These are phyloP conservation scores for Sylvia atricapilla DNA, from an alignment of 2,113 vertebrate species.

Conservation along the genomic window DNA sequence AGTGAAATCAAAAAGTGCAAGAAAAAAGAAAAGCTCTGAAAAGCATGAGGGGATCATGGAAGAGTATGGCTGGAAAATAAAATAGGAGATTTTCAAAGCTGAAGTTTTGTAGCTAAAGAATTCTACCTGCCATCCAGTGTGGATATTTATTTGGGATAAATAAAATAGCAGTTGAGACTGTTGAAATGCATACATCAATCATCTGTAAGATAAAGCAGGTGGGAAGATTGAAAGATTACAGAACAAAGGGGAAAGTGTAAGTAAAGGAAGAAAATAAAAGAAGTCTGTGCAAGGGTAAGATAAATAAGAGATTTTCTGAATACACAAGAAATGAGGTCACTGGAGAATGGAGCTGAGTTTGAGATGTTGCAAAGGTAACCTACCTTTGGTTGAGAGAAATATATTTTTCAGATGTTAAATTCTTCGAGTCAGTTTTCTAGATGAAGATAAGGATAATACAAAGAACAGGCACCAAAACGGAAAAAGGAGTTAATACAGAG, in stretches of 20 bases:
- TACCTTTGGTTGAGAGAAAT: not conserved
- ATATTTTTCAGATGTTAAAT: not conserved
- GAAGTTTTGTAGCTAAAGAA: conserved; percentile 12
- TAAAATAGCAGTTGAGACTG: not conserved
- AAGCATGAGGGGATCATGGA: not conserved
- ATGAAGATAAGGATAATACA: not conserved
- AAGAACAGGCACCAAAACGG: not conserved
- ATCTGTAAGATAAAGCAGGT: conserved; percentile 4
- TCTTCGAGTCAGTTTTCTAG: not conserved
- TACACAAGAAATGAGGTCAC: not conserved
- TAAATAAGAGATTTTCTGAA: conserved; percentile 20
- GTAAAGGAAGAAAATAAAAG: not conserved
- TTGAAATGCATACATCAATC: conserved; percentile 34
- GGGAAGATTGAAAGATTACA: conserved; percentile 32
- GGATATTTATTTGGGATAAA: conserved; percentile 29
- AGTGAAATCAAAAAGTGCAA: not conserved
- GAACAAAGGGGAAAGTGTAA: conserved; percentile 14
- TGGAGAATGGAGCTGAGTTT: not conserved
- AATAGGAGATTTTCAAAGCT: conserved; percentile 1
- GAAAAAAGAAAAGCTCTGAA: conserved; percentile 20
- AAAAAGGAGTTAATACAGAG: not conserved
- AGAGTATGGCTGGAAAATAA: not conserved
- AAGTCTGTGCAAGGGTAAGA: not conserved
- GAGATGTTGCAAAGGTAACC: not conserved
- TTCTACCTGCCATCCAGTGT: not conserved